Evolutionary conservation across 2,888 invertebrate species (phyloP).

Genomic region (Piscicola geometra): DNA sequence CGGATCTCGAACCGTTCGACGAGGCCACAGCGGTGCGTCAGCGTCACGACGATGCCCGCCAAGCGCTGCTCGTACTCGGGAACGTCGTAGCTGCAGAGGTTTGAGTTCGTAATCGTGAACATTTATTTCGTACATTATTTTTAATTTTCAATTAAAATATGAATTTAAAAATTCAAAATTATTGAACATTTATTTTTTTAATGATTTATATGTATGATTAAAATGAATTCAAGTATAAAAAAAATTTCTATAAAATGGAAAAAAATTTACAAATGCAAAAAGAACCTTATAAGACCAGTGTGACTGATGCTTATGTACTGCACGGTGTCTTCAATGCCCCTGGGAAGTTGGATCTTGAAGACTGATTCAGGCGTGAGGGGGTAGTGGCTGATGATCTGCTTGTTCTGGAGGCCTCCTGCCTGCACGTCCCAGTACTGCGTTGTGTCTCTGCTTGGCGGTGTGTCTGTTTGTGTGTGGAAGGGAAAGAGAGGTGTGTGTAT

Average conservation of each 20-base stretch:
- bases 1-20: neutral
- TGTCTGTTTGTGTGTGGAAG: neutral
- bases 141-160: too few species aligned
- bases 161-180: too few species aligned
- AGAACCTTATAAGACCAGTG: neutral
- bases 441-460: neutral
- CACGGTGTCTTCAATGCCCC: neutral
- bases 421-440: conserved; percentile 4
- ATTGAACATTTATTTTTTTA: too few species aligned
- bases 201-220: too few species aligned
- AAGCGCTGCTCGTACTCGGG: neutral
- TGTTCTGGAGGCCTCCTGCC: neutral
- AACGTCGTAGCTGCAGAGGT: neutral
- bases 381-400: neutral
- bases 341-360: conserved; percentile 8
- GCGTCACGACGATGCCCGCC: neutral
- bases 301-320: neutral
- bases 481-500: too few species aligned
- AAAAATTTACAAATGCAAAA: too few species aligned
- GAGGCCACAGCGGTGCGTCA: neutral
- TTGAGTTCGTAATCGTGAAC: too few species aligned
- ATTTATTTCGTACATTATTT: too few species aligned
- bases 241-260: too few species aligned
- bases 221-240: too few species aligned
- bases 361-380: neutral